Evolutionary conservation across 2,797 vertebrate genomes (phyloP).

Genomic region (Chelidonichthys spinosus): DNA sequence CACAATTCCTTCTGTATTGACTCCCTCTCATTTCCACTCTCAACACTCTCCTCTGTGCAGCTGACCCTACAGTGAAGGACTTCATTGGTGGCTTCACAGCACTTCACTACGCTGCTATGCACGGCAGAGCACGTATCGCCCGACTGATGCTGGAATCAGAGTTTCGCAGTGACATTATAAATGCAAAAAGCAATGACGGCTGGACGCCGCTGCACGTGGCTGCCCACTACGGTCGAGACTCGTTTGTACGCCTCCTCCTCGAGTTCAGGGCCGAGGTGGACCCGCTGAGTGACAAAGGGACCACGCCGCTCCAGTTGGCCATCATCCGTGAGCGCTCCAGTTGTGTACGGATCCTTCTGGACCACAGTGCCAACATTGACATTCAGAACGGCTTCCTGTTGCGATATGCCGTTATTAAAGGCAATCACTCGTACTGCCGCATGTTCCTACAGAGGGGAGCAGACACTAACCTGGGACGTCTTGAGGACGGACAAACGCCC

Average conservation of each 20-base stretch:
- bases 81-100: conserved; percentile 98
- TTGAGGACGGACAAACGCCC: conserved; percentile 98
- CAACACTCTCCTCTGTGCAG: conserved; percentile 72
- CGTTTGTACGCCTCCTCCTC: conserved; percentile 95
- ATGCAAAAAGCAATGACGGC: conserved; percentile 98
- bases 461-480: conserved; percentile 95
- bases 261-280: conserved; percentile 98
- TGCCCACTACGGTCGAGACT: conserved; percentile 97
- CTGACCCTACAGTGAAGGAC: conserved; percentile 98
- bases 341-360: conserved; percentile 97
- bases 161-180: conserved; percentile 94
- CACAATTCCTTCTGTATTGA: background rate
- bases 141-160: conserved; percentile 97
- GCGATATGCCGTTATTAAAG: conserved; percentile 98
- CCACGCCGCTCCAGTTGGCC: conserved; percentile 96
- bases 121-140: conserved; percentile 95
- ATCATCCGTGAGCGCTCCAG: conserved; percentile 98
- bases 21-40: background rate
- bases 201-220: conserved; percentile 99
- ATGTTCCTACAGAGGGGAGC: conserved; percentile 99
- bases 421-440: conserved; percentile 98
- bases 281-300: conserved; percentile 97
- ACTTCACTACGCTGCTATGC: conserved; percentile 98
- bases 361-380: conserved; percentile 98
- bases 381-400: conserved; percentile 98